phyloP scores from a whole-genome alignment of 1,140 invertebrate genomes.

The Choristoneura fumiferana region DNA sequence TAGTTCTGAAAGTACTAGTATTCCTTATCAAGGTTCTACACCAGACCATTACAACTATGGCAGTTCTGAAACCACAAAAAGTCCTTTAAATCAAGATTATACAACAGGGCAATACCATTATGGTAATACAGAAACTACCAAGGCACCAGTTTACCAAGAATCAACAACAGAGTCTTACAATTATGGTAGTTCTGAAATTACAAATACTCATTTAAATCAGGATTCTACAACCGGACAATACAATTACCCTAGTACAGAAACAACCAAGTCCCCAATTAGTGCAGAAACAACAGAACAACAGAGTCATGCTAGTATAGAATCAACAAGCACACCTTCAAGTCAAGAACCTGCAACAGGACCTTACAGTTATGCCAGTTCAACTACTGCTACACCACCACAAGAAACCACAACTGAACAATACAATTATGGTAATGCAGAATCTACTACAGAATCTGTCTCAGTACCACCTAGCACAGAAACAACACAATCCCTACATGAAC shows the following conservation, averaged over 20 bases:
- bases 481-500: conserved; percentile 27
- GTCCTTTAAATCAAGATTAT: neutral
- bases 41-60: neutral
- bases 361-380: neutral
- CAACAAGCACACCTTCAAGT: too few relatives aligned
- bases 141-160: neutral
- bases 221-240: neutral
- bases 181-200: neutral
- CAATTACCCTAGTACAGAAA: neutral
- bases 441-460: conserved; percentile 12
- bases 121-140: conserved; percentile 3
- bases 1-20: neutral
- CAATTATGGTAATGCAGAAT: conserved; percentile 1
- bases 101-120: neutral
- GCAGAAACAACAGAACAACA: neutral
- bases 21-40: neutral
- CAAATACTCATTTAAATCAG: neutral
- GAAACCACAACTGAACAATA: neutral
- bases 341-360: too few relatives aligned
- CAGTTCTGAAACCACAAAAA: conserved; percentile 2
- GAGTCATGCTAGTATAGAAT: too few relatives aligned
- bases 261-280: neutral
- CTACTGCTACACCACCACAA: neutral
- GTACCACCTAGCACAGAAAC: conserved; percentile 18
- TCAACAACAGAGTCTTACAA: neutral